Evolutionary conservation across 2,797 vertebrate species (phyloP).

Genomic region (Sebastes iracundus): DNA sequence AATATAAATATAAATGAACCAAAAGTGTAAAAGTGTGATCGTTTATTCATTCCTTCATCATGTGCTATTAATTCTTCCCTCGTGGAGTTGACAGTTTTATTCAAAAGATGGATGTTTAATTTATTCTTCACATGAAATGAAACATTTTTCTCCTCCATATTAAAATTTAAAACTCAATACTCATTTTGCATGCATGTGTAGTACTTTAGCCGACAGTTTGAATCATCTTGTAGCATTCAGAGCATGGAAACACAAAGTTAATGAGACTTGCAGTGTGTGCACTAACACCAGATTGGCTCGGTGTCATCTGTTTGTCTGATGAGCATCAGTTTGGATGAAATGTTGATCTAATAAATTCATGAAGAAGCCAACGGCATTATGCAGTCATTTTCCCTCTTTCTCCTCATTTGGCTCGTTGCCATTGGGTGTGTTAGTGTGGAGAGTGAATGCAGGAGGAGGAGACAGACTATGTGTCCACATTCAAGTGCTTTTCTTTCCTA

Average conservation of each 20-base stretch:
- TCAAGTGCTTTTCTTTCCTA: not conserved
- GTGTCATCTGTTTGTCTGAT: conserved; percentile 22
- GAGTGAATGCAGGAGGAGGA: not conserved
- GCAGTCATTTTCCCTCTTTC: not conserved
- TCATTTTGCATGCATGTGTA: not conserved
- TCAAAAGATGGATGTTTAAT: not conserved
- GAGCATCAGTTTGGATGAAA: conserved; percentile 22
- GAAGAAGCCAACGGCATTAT: conserved; percentile 8
- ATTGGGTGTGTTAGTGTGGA: not conserved
- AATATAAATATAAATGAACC: not conserved
- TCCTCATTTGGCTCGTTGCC: conserved; percentile 2
- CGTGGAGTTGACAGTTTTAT: not conserved
- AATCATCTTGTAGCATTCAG: not conserved
- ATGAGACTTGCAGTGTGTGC: not conserved
- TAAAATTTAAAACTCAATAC: not conserved
- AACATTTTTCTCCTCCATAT: not conserved
- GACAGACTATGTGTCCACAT: not conserved
- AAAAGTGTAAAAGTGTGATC: not conserved
- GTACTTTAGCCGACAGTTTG: not conserved
- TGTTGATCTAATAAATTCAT: conserved; percentile 26
- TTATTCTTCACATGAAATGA: not conserved
- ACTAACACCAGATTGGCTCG: conserved; percentile 7
- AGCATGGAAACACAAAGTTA: not conserved
- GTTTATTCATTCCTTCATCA: not conserved
- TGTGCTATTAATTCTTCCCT: not conserved